Conservation (phyloP, 2,113 vertebrate species). For the Blennius ocellaris region DNA sequence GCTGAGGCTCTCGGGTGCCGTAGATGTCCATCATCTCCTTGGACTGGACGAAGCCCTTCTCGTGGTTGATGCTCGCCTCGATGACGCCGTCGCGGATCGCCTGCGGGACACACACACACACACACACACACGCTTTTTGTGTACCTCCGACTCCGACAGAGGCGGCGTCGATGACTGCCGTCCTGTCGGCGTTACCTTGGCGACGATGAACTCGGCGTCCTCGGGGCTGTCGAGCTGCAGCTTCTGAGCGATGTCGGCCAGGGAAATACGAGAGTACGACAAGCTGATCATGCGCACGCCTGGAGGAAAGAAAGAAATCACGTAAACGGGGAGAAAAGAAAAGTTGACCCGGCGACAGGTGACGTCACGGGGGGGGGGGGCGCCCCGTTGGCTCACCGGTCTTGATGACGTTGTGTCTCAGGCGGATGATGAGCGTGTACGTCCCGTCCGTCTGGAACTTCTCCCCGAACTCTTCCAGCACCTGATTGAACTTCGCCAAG, state of each 20-base stretch:
- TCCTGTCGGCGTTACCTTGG: slow-evolving; percentile 86
- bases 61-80: slow-evolving; percentile 98
- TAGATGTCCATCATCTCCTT: slow-evolving; percentile 99
- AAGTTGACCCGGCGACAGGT: not conserved
- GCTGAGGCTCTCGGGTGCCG: slow-evolving; percentile 95
- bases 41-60: slow-evolving; percentile 97
- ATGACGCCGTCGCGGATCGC: slow-evolving; percentile 97
- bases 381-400: slow-evolving; percentile 85
- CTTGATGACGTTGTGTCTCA: slow-evolving; percentile 98
- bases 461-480: slow-evolving; percentile 95
- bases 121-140: too few relatives aligned
- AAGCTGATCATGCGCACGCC: slow-evolving; percentile 99
- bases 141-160: too few relatives aligned
- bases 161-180: too few relatives aligned
- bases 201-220: slow-evolving; percentile 97
- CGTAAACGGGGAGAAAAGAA: not conserved
- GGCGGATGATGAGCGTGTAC: slow-evolving; percentile 97
- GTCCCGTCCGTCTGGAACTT: slow-evolving; percentile 98
- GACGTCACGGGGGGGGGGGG: not conserved
- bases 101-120: slow-evolving; percentile 75
- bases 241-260: slow-evolving; percentile 96
- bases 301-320: slow-evolving; percentile 45
- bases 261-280: slow-evolving; percentile 96
- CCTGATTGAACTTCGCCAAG: slow-evolving; percentile 97
- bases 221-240: slow-evolving; percentile 97